Base-by-base conservation (phyloP, 2,888 invertebrate genomes). In the Suillia variegata region DNA sequence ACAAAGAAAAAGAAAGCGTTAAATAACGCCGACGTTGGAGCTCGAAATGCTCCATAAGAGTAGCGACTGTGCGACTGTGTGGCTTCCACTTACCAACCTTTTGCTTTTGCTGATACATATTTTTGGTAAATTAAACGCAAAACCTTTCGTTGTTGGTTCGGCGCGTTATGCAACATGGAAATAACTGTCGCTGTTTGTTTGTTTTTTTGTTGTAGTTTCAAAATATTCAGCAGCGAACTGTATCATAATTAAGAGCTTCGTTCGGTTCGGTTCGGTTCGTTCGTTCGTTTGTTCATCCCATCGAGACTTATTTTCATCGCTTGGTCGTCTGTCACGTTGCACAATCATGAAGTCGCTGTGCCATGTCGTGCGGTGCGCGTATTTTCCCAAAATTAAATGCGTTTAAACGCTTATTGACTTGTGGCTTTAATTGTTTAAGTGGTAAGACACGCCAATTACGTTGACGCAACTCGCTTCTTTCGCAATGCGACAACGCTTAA, bases 261-360 rank as follows among this genome's bases (percentile, higher is more conserved):
- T 54, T 48, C 20, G 59, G 86, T 87, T 33, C 85, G 92, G 92
- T n/a, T n/a, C n/a, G n/a, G n/a, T n/a, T 13, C 33, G 33, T 20
- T 31, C 2, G 15, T n/a, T n/a, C n/a, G 45, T 45, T 47, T 26
- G 17, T 42, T 22, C 22, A 15, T 24, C 24, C 22, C n/a, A n/a
- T n/a, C 26, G 12, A 45, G 18, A 15, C 45, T 22, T 33, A 45
- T 45, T 45, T 54, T 42, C 42, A 22, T 22, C 45, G 42, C 45
- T 45, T 54, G 31, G 17, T 26, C 26, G 10, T 26, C 10, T n/a
- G n/a, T n/a, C n/a, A n/a, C 26, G 26, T 26, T 26, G 26, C 26
- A 26, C 26, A 26, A 26, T 26, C 26, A 26, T n/a, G n/a, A n/a
- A n/a, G n/a, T n/a, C n/a, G n/a, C n/a, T n/a, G n/a, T n/a, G n/a